phyloP scores from a whole-genome alignment of 2,113 vertebrate species.

The Leucosticte australis region DNA sequence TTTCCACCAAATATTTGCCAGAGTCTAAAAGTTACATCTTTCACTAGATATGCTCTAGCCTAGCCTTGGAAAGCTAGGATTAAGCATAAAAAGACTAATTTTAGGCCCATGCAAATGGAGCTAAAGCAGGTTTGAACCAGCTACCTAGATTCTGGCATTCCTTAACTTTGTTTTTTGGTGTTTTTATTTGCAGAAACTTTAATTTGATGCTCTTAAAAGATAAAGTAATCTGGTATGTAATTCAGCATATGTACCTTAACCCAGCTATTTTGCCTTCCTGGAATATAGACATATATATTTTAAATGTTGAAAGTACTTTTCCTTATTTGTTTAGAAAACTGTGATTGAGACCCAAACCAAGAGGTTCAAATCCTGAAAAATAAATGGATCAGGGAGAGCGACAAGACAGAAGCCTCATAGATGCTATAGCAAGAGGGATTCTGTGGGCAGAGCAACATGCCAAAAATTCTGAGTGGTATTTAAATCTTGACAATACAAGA shows the following conservation, averaged over 20 bases:
- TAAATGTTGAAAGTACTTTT: neutral
- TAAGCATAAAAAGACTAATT: neutral
- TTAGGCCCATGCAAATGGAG: neutral
- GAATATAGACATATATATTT: neutral
- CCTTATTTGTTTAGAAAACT: neutral
- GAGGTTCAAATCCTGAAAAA: neutral
- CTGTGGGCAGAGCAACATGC: neutral
- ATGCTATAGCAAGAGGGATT: neutral
- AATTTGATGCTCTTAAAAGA: neutral
- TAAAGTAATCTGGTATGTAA: neutral
- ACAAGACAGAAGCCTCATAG: neutral
- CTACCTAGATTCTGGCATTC: neutral
- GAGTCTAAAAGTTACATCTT: neutral
- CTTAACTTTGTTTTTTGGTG: neutral
- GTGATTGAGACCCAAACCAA: neutral
- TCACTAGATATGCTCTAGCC: neutral
- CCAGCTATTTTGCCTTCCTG: neutral
- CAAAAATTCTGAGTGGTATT: neutral
- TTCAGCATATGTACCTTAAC: neutral
- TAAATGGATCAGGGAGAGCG: neutral
- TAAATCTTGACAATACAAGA: neutral
- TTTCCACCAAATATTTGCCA: neutral
- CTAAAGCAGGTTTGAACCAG: neutral
- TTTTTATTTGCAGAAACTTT: neutral
- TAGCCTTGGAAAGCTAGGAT: neutral